A percentile compares a stretch with the other conserved stretches of the same genome.
These are phyloP conservation scores for Stichopus horrens DNA, from an alignment of 53 echinoderm and acorn worm genomes.

Conservation along the genomic window DNA sequence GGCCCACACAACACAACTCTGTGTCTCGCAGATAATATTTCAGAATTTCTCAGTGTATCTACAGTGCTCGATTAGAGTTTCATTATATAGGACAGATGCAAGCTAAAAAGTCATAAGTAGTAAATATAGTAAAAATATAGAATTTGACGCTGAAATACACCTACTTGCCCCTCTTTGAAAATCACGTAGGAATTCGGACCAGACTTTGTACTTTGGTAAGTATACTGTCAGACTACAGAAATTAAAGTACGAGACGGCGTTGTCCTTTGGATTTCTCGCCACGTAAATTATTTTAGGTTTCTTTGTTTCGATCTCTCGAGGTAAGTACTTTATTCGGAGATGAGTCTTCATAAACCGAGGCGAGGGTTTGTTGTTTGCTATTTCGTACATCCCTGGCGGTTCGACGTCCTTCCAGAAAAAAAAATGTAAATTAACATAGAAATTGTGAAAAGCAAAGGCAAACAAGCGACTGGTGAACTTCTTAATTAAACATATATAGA, in stretches of 20 bases:
- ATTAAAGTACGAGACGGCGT: conserved; percentile 64
- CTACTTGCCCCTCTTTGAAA: conserved; percentile 53
- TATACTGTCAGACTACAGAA: conserved; percentile 48
- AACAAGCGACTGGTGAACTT: too few species aligned
- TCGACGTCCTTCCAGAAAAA: background rate
- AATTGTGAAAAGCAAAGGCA: too few species aligned
- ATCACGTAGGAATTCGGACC: conserved; percentile 53
- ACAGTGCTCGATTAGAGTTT: too few species aligned
- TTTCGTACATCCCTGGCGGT: background rate
- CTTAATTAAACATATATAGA: too few species aligned
- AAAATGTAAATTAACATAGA: too few species aligned
- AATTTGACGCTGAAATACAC: conserved; percentile 5
- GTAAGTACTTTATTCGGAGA: conserved; percentile 63
- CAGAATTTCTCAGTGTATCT: too few species aligned
- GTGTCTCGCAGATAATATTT: too few species aligned
- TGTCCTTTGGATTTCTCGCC: conserved; percentile 65
- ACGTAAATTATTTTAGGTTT: conserved; percentile 66
- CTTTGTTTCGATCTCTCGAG: conserved; percentile 65
- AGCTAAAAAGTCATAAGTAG: too few species aligned
- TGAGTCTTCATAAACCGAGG: conserved; percentile 85
- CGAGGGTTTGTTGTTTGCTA: background rate
- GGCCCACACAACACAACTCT: too few species aligned
- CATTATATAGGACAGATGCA: too few species aligned
- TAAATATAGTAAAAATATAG: too few species aligned
- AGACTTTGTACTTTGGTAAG: conserved; percentile 56